Conservation (phyloP, 2,797 vertebrate genomes). For the Ctenochaetus hawaiiensis region DNA sequence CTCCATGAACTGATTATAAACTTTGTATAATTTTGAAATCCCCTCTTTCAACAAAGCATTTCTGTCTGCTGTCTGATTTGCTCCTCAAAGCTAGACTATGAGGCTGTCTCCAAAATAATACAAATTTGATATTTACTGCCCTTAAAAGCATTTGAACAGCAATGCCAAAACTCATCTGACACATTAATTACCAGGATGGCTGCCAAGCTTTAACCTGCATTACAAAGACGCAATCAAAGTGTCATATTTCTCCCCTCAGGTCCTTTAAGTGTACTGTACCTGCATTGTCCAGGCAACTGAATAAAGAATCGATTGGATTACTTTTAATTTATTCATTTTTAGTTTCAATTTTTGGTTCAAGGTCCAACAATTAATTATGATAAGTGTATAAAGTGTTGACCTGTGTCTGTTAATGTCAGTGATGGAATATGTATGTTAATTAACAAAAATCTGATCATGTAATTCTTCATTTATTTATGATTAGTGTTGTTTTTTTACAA, state of each 20-base stretch:
- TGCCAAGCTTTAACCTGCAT: background rate
- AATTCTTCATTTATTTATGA: no score
- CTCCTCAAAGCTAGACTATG: background rate
- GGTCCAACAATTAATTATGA: background rate
- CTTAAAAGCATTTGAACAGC: conserved; percentile 10
- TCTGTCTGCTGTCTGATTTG: background rate
- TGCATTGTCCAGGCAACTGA: background rate
- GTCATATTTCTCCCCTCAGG: conserved; percentile 6
- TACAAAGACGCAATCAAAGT: conserved; percentile 3
- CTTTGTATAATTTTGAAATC: background rate
- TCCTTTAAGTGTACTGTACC: background rate
- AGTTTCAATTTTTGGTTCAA: background rate
- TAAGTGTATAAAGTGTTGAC: background rate
- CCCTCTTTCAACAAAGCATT: background rate
- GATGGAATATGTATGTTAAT: background rate
- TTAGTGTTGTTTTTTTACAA: no score
- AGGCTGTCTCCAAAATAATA: background rate
- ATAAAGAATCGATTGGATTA: no score
- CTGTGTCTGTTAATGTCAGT: background rate
- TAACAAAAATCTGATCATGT: background rate
- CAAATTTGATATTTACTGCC: conserved; percentile 3
- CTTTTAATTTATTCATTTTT: background rate
- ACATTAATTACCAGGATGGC: conserved; percentile 3
- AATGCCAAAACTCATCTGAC: conserved; percentile 1
- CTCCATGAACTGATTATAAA: background rate